Evolutionary conservation across 92 coral and sea anemone genomes (phyloP).

Genomic region (Ricordea florida): DNA sequence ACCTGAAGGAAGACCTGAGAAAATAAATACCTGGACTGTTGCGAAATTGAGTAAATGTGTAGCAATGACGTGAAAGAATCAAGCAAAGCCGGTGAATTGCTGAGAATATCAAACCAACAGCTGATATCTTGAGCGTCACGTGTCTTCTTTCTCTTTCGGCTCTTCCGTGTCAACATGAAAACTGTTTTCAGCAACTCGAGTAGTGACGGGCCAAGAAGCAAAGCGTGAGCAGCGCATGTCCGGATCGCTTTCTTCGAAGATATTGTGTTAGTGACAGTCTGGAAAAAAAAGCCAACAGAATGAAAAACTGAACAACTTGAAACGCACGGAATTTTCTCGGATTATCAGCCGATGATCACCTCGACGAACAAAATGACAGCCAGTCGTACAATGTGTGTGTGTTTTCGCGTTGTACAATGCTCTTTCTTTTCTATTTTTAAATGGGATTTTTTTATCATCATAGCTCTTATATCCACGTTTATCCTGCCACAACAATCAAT

Average conservation of each 20-base stretch:
- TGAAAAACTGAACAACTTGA: background rate
- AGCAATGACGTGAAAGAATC: constrained; percentile 61
- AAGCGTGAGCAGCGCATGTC: constrained; percentile 26
- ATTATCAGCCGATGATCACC: too few species aligned
- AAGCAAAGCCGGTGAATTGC: constrained; percentile 38
- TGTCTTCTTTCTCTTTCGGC: background rate
- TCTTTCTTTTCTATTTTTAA: too few species aligned
- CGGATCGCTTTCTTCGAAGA: constrained; percentile 40
- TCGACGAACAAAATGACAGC: too few species aligned
- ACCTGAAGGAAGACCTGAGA: too few species aligned
- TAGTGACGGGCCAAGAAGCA: constrained; percentile 34
- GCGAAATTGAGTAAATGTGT: constrained; percentile 50
- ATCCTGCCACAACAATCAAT: too few species aligned
- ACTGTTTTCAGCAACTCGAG: constrained; percentile 29
- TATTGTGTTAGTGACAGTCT: constrained; percentile 47
- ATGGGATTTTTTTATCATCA: too few species aligned
- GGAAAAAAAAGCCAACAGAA: background rate
- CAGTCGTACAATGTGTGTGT: too few species aligned
- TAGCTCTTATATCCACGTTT: too few species aligned
- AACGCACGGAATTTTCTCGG: background rate
- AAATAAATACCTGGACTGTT: constrained; percentile 66
- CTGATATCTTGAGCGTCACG: background rate
- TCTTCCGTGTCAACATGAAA: background rate
- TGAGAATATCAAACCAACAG: background rate
- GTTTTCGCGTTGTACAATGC: too few species aligned